Percentiles rank a stretch among this genome's conserved stretches.
phyloP scores from a whole-genome alignment of 2,113 vertebrate genomes.

The Amblyopsis rosae region DNA sequence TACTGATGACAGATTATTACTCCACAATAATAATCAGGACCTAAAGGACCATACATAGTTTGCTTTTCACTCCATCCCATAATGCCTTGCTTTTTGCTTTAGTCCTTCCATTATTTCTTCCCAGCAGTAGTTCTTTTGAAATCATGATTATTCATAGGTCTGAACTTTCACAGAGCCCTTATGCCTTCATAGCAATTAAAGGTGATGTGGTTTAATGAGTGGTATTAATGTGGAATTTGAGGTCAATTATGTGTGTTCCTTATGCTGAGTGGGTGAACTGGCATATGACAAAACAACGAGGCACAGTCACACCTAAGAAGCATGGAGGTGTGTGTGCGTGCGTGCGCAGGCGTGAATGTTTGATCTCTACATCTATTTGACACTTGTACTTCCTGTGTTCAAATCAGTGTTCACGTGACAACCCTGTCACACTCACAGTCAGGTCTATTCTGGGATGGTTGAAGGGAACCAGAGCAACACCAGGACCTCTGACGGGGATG shows the following conservation, averaged over 20 bases:
- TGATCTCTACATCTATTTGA: not conserved
- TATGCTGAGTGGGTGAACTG: not conserved
- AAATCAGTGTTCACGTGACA: not conserved
- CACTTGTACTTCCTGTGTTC: not conserved
- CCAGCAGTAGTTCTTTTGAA: conserved; percentile 4
- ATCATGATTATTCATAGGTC: conserved; percentile 26
- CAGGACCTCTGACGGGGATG: not conserved
- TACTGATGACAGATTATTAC: too few relatives aligned
- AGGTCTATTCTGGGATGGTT: not conserved
- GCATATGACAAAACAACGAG: not conserved
- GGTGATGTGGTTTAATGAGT: conserved; percentile 30
- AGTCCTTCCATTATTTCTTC: not conserved
- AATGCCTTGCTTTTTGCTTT: not conserved
- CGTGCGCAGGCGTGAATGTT: not conserved
- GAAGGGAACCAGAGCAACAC: not conserved
- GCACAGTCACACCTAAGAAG: not conserved
- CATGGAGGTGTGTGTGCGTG: not conserved
- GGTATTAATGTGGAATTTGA: conserved; percentile 16
- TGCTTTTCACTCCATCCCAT: too few relatives aligned
- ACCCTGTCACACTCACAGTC: not conserved
- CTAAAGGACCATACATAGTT: too few relatives aligned
- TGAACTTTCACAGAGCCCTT: conserved; percentile 32
- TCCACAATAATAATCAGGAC: too few relatives aligned
- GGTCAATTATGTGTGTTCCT: conserved; percentile 25
- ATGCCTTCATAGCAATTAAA: conserved; percentile 26